A percentile compares a stretch with the other conserved stretches of the same genome.
phyloP scores from a whole-genome alignment of 2,888 invertebrate species.

The Acanthacorydalis orientalis region DNA sequence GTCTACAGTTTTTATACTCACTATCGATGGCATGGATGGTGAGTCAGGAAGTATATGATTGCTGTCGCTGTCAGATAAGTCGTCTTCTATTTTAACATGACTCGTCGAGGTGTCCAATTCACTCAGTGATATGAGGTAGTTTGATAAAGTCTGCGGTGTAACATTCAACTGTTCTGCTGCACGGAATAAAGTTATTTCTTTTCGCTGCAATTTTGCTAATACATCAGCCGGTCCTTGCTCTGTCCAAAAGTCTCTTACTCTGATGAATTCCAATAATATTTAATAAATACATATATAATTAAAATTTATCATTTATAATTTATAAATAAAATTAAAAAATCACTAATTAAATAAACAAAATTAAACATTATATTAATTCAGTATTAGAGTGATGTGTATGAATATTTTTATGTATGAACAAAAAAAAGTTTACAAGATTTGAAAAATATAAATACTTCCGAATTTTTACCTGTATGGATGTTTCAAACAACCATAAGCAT shows the following conservation, averaged over 20 bases:
- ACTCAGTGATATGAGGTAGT: constrained; percentile 42
- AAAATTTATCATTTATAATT: no score
- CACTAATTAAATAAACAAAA: not conserved
- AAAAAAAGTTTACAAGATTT: no score
- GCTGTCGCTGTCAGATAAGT: constrained; percentile 22
- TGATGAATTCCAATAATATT: constrained; percentile 17
- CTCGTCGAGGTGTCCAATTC: constrained; percentile 22
- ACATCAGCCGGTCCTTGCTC: constrained; percentile 62
- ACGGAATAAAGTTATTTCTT: constrained; percentile 53
- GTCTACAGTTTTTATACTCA: constrained; percentile 18
- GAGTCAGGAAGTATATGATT: constrained; percentile 15
- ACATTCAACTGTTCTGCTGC: constrained; percentile 63
- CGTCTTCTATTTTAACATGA: constrained; percentile 22
- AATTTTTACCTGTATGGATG: constrained; percentile 59
- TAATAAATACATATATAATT: no score
- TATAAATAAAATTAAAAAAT: no score
- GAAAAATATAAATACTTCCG: constrained; percentile 4
- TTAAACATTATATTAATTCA: not conserved
- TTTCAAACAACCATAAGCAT: constrained; percentile 76
- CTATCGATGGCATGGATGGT: constrained; percentile 23
- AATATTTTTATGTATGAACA: no score
- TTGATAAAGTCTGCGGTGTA: constrained; percentile 54
- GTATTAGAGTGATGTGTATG: no score
- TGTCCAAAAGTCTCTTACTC: constrained; percentile 59
- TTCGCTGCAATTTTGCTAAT: constrained; percentile 48